A percentile compares a stretch with the other conserved stretches of the same genome.
Conservation (phyloP, 1,140 invertebrate genomes). For the Himalopsyche phryganea region DNA sequence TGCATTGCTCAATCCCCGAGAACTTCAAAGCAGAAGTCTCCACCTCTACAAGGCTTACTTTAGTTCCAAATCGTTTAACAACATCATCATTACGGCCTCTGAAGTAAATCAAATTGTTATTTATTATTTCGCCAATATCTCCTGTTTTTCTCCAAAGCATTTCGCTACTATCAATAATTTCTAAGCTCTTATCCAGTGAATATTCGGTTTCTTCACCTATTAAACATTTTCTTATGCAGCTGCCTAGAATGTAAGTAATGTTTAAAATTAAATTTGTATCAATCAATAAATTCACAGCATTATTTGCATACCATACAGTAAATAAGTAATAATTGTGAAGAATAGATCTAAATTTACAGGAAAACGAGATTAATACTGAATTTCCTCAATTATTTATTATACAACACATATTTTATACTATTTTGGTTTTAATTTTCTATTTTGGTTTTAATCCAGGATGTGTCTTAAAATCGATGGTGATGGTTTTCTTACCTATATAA, state of each 20-base stretch:
- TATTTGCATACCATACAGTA: too few relatives aligned
- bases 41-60: conserved; percentile 60
- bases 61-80: conserved; percentile 73
- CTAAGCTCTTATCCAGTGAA: not conserved
- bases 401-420: too few relatives aligned
- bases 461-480: too few relatives aligned
- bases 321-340: too few relatives aligned
- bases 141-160: conserved; percentile 63
- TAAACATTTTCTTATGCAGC: conserved; percentile 59
- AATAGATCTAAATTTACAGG: too few relatives aligned
- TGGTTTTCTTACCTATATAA: conserved; percentile 56
- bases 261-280: too few relatives aligned
- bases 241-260: conserved; percentile 49
- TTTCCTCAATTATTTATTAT: too few relatives aligned
- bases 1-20: conserved; percentile 48
- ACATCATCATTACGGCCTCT: conserved; percentile 61
- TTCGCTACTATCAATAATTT: conserved; percentile 28
- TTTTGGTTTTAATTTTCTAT: too few relatives aligned
- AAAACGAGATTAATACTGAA: too few relatives aligned
- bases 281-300: too few relatives aligned
- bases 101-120: conserved; percentile 57
- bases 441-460: too few relatives aligned
- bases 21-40: conserved; percentile 53
- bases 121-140: conserved; percentile 59
- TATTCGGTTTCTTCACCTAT: conserved; percentile 37